Evolutionary conservation across 2,888 invertebrate genomes (phyloP).

Genomic region (Dynastes hyllus): DNA sequence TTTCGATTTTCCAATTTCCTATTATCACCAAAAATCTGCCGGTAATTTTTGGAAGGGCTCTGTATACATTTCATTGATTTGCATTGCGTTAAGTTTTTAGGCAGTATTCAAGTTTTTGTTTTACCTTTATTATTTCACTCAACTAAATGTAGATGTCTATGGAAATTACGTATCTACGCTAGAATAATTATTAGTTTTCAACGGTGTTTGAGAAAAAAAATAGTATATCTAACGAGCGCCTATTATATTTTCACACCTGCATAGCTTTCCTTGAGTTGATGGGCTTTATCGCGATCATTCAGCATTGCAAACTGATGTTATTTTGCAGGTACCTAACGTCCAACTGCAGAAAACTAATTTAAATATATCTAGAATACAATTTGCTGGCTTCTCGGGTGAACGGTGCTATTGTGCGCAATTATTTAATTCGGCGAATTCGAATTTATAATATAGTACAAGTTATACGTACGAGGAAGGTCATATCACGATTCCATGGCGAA

Average conservation of each 20-base stretch:
- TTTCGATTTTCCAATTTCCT: too few relatives aligned
- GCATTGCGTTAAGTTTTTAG: too few relatives aligned
- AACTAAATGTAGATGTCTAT: too few relatives aligned
- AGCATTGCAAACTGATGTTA: not conserved
- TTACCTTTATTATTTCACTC: too few relatives aligned
- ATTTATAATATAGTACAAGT: not conserved
- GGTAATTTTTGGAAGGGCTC: too few relatives aligned
- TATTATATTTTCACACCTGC: constrained; percentile 32
- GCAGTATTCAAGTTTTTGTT: too few relatives aligned
- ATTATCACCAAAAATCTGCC: too few relatives aligned
- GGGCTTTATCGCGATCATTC: constrained; percentile 8
- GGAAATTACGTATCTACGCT: too few relatives aligned
- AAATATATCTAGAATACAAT: constrained; percentile 22
- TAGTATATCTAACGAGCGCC: not conserved
- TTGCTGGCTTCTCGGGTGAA: not conserved
- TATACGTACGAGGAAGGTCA: not conserved
- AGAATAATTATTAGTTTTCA: too few relatives aligned
- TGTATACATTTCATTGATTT: too few relatives aligned
- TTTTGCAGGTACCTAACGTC: constrained; percentile 1
- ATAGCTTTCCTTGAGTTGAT: not conserved
- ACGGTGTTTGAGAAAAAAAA: too few relatives aligned
- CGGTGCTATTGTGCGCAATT: constrained; percentile 27
- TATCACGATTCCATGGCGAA: too few relatives aligned
- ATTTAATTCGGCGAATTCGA: constrained; percentile 34
- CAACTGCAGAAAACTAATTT: constrained; percentile 6